Base-by-base conservation (phyloP, 2,797 vertebrate genomes). In the Silurus aristotelis region DNA sequence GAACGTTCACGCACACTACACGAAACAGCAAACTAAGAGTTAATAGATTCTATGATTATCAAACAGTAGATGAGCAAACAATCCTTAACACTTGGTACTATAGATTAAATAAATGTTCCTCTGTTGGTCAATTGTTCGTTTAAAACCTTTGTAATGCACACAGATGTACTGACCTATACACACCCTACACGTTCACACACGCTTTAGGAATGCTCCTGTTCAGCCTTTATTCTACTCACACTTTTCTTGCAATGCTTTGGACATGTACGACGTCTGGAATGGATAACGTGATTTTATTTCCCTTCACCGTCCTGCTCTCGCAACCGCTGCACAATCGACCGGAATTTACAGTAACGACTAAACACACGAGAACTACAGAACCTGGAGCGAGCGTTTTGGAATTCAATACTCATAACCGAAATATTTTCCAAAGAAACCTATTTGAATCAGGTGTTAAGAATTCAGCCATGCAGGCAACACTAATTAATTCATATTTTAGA, bases 1-100 rank as follows among this genome's bases (percentile, higher is more conserved):
- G 83, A 86, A 93, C 92, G 93, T 89, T 92, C 88, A 91, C 93
- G 85, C 92, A 90, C 66, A 87, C 85, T n/a, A 87, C 64, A 87
- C 89, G 77, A 84, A 64, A 25, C 48, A 83, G 76, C 82, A 92
- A 94, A 95, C 88, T 90, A 91, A 93, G 20, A 83, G 43, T 87
- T 83, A 77, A 91, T 87, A 52, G 48, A 92, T 90, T 92, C 92
- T 90, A 93, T 72, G 48, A 88, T 56, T 89, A 71, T 85, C 55
- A 68, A 75, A 85, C 68, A 91, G 87, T 85, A 91, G 90, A 92
- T 88, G 90, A 81, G 89, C 63, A 38, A 38, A 38, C 38, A 84
- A 90, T 80, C 89, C 76, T 77, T 72, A 81, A 86, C 84, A 87
- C 90, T 88, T 52, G n/a, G 31, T 20, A 90, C 73, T 89, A 90